These are phyloP conservation scores for Sebastes hubbsi DNA, from an alignment of 2,797 vertebrate genomes.

Conservation along the genomic window DNA sequence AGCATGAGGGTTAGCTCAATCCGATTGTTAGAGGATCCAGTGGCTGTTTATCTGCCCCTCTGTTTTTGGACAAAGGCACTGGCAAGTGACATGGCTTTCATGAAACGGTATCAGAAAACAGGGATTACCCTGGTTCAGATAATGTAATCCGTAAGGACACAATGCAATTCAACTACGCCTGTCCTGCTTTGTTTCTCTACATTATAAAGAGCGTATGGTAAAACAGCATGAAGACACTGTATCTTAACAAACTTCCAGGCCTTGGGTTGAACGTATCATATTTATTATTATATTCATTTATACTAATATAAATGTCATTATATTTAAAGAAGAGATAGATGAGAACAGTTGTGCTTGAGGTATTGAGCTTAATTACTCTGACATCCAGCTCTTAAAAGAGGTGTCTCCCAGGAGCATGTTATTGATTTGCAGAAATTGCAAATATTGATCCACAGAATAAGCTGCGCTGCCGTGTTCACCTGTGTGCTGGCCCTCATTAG, in stretches of 20 bases:
- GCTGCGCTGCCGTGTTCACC: background rate
- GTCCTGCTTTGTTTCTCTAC: conserved; percentile 19
- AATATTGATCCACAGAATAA: conserved; percentile 18
- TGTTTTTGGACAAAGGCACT: conserved; percentile 56
- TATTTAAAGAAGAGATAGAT: background rate
- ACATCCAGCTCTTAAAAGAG: background rate
- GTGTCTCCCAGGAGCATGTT: background rate
- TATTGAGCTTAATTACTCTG: background rate
- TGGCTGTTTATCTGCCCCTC: conserved; percentile 51
- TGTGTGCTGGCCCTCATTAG: background rate
- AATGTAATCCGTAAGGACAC: conserved; percentile 51
- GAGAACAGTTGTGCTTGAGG: background rate
- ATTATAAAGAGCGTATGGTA: background rate
- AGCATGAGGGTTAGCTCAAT: conserved; percentile 56
- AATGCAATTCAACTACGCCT: conserved; percentile 26
- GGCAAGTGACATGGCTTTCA: conserved; percentile 49
- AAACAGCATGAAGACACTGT: background rate
- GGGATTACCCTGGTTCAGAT: conserved; percentile 59
- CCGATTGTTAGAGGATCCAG: conserved; percentile 56
- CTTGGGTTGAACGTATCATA: background rate
- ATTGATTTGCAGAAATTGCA: background rate
- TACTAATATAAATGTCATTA: background rate
- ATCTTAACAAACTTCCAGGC: background rate
- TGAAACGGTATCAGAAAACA: conserved; percentile 45
- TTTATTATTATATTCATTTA: background rate